Conservation (phyloP, 2,113 vertebrate genomes). For the Podiceps cristatus region DNA sequence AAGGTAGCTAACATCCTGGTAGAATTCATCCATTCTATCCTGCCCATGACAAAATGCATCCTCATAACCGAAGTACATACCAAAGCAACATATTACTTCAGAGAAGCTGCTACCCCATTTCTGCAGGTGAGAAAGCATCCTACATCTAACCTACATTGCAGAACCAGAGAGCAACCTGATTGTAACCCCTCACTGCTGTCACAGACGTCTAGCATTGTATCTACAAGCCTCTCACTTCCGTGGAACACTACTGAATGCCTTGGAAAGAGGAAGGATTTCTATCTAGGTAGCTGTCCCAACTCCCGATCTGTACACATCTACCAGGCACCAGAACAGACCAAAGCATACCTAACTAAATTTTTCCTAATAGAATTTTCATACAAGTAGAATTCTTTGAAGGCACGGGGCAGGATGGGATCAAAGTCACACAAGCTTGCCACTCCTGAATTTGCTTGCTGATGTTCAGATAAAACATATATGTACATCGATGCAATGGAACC, state of each 20-base stretch:
- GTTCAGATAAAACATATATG: not conserved
- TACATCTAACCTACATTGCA: not conserved
- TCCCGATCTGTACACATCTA: not conserved
- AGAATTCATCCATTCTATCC: not conserved
- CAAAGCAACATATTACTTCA: not conserved
- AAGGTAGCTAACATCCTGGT: accelerated
- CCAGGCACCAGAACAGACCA: not conserved
- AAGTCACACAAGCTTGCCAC: not conserved
- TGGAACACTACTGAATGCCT: not conserved
- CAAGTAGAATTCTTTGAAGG: not conserved
- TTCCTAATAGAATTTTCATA: not conserved
- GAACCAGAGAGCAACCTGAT: not conserved
- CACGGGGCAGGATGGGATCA: too few relatives aligned
- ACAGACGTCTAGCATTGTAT: not conserved
- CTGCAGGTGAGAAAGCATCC: not conserved
- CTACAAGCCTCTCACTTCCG: not conserved
- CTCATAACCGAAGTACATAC: not conserved
- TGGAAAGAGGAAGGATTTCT: not conserved
- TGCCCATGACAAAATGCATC: not conserved
- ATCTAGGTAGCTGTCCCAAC: not conserved
- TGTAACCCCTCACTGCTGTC: not conserved
- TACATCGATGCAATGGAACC: too few relatives aligned
- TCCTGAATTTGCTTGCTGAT: not conserved
- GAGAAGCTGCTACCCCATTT: not conserved
- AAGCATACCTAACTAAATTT: not conserved